These are phyloP conservation scores for Odocoileus virginianus DNA, from an alignment of 2,113 vertebrate species.

Conservation along the genomic window DNA sequence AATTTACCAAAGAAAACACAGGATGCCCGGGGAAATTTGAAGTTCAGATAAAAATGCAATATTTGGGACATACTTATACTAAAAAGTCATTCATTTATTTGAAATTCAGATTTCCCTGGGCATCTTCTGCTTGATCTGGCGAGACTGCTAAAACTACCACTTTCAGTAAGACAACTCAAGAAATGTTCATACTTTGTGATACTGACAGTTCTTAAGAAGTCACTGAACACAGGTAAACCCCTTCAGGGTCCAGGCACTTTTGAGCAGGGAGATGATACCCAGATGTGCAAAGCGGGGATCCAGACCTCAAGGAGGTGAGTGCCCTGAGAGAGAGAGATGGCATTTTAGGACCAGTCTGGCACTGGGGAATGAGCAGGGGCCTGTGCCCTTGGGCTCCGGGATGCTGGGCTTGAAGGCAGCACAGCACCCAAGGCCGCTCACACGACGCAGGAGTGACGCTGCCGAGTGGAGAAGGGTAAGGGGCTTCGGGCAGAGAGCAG, in stretches of 20 bases:
- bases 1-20: background rate
- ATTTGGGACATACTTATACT: background rate
- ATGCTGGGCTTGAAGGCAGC: background rate
- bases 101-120: background rate
- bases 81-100: background rate
- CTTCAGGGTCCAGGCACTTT: too few relatives aligned
- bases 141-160: background rate
- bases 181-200: background rate
- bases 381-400: background rate
- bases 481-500: background rate
- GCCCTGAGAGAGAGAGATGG: background rate
- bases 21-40: background rate
- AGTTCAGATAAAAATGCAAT: background rate
- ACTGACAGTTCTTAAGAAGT: background rate
- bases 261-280: background rate
- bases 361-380: background rate
- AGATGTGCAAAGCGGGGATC: background rate
- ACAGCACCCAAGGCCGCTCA: background rate
- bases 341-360: background rate
- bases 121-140: background rate
- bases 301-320: background rate
- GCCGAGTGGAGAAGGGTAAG: background rate
- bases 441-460: background rate
- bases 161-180: background rate
- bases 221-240: background rate